Evolutionary conservation across 2,888 invertebrate species (phyloP).

Genomic region (Galerucella nymphaeae): DNA sequence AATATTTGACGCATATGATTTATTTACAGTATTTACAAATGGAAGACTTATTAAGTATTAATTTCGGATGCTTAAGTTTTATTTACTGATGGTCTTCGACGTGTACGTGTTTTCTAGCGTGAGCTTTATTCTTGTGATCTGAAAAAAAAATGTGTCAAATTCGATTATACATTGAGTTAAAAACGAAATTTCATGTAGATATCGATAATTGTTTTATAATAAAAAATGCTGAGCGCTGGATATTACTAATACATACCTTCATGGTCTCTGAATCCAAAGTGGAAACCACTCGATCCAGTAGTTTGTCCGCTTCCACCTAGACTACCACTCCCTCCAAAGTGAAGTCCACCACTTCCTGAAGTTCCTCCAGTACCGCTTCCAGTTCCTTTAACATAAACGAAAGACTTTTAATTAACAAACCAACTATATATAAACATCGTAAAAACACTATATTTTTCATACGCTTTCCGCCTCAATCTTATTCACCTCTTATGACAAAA

Average conservation of each 20-base stretch:
- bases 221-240: too few relatives aligned
- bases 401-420: too few relatives aligned
- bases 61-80: neutral
- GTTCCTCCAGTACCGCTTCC: neutral
- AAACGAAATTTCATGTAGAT: neutral
- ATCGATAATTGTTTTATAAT: too few relatives aligned
- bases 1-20: constrained; percentile 29
- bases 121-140: constrained; percentile 6
- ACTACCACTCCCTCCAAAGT: constrained; percentile 12
- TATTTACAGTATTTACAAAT: constrained; percentile 36
- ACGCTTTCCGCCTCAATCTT: too few relatives aligned
- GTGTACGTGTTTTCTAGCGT: neutral
- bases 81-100: constrained; percentile 6
- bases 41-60: constrained; percentile 19
- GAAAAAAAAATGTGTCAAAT: constrained; percentile 2
- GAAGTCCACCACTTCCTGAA: too few relatives aligned
- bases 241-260: neutral
- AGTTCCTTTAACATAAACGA: neutral
- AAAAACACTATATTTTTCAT: too few relatives aligned
- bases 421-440: too few relatives aligned
- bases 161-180: too few relatives aligned
- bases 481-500: neutral
- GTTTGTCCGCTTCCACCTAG: constrained; percentile 3
- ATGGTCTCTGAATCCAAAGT: constrained; percentile 4
- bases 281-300: neutral